Evolutionary conservation across 92 coral and sea anemone species (phyloP), one percentile per base, ranked within the genome.

Genomic region (Heteractis magnifica): DNA sequence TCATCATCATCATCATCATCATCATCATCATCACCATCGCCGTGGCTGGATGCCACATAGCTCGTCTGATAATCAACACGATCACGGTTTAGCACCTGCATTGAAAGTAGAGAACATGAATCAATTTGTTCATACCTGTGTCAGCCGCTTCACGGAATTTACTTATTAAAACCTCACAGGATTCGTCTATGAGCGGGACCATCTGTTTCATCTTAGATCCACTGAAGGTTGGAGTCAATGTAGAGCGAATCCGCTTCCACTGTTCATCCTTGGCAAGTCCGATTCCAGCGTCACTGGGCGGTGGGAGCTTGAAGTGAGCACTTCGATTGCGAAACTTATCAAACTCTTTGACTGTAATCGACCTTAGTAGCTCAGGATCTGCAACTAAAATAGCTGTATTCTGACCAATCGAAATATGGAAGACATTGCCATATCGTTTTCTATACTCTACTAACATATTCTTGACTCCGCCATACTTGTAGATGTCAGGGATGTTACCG

Each of bases 191-290:
- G 23, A 91, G 68, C 10, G 76, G 87, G 6, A 88, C 78, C 94
- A 91, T 91, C 79, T 85, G 87, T 62, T 88, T 91, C 86, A 91
- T 56, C 51, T 91, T 91, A 14, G 87, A 76, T 13, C 85, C 71
- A 19, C 85, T 88, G 72, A 88, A 88, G 49, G 90, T 85, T 23
- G 92, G 94, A 11, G 88, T 78, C 64, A 91, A 82, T 9, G 82
- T 82, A 14, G 79, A 52, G 72, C 92, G 92, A 77, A 88, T 86
- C 73, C 92, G 92, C 86, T 91, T 91, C 94, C 92, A 91, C 50
- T 55, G 65, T 56, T 83, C 90, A 51, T 88, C 86, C 60, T 52
- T 77, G 51, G 80, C 80, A 8, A 73, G 18, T 13, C 55, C 50
- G 8, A 88, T 50, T 4, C 87, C 84, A 56, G 72, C 52, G 41